Base-by-base conservation (phyloP, 2,113 vertebrate species). In the Chlorodrepanis virens region DNA sequence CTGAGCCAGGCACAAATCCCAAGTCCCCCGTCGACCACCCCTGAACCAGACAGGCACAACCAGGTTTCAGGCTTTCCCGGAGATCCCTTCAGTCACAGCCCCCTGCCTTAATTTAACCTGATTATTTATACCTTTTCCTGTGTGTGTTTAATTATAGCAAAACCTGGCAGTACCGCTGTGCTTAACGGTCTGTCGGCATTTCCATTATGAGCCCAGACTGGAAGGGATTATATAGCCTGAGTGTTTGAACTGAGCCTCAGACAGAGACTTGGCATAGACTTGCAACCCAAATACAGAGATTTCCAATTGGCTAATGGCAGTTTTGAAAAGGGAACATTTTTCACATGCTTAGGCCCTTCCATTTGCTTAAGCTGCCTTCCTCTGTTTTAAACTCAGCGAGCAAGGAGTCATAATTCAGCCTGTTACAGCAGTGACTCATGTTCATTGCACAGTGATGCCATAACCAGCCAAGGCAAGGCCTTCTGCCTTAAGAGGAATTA, bases 311-410 rank as follows among this genome's bases (percentile, higher is more conserved):
- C 92, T 96, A 95, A 89, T 89, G 84, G 89, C 61, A 89, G 89
- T 95, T 93, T 92, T 84, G 74, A 96, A 96, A 96, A 96, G 87
- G 60, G 56, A 97, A 86, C 87, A 95, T 96, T 94, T 97, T 96
- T 96, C 94, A 95, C 94, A 93, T 96, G 93, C 94, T 93, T 94
- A 89, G 86, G 42, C 67, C 63, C 75, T 96, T 95, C 95, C 81
- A n/a, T 93, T 90, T 84, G 78, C 93, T 89, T 67, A 74, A 95
- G 76, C 85, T 82, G 90, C 81, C 89, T 94, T 89, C 74, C 86
- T 88, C 85, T 77, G 90, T 89, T 96, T 95, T 61, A 91, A 89
- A 92, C 89, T 78, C 75, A 14, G 93, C 44, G 29, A 90, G 88
- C 68, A 45, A 90, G 64, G 84, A 92, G 94, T 77, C 8, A 3